Percentiles rank a stretch among this genome's conserved stretches.
These are phyloP conservation scores for Megastigmus dorsalis DNA, from an alignment of 2,888 invertebrate species.

Conservation along the genomic window DNA sequence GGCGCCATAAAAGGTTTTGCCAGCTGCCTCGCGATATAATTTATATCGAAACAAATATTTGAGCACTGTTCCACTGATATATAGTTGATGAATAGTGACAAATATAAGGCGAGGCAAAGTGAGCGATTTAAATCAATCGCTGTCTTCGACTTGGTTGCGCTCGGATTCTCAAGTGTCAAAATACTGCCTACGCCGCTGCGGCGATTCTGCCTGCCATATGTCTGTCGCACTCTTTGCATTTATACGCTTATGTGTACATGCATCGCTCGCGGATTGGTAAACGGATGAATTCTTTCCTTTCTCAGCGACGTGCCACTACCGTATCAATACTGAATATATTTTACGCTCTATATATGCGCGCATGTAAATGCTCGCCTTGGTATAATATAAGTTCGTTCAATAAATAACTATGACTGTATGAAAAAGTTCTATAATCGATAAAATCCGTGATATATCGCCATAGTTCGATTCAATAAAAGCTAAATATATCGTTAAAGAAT, in stretches of 20 bases:
- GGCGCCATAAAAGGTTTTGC: too few relatives aligned
- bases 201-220: too few relatives aligned
- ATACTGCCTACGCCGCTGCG: conserved; percentile 14
- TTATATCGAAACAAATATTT: conserved; percentile 21
- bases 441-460: too few relatives aligned
- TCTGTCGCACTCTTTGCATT: conserved; percentile 15
- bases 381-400: too few relatives aligned
- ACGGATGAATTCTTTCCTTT: conserved; percentile 33
- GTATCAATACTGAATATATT: conserved; percentile 17
- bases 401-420: too few relatives aligned
- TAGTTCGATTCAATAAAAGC: too few relatives aligned
- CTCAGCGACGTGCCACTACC: background rate
- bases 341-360: background rate
- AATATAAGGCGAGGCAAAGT: conserved; percentile 42
- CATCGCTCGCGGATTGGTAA: conserved; percentile 10
- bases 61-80: background rate
- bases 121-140: conserved; percentile 45
- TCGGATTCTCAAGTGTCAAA: conserved; percentile 27
- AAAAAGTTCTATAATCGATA: too few relatives aligned
- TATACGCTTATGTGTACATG: too few relatives aligned
- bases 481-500: too few relatives aligned
- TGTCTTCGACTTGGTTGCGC: conserved; percentile 17
- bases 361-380: background rate
- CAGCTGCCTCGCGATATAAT: too few relatives aligned
- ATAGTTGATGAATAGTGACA: conserved; percentile 32